Evolutionary conservation across 2,797 vertebrate species (phyloP), one percentile per base, ranked within the genome.

Genomic region (Chiloscyllium punctatum): DNA sequence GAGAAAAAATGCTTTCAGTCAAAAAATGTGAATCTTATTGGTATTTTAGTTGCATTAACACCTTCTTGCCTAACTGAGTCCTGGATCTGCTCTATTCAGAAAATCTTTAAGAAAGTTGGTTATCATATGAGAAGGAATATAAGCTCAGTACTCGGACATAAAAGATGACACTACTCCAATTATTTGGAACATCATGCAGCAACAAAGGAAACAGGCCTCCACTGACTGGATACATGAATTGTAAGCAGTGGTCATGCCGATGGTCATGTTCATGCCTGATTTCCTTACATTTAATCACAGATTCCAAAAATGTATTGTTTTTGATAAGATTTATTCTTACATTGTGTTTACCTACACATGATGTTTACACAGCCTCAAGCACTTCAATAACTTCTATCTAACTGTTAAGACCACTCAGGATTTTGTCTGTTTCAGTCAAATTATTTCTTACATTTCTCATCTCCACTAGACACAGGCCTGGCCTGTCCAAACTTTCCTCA

Each of bases 181-280:
- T 95, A 77, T n/a, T 48, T 77, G 69, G 71, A 27, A 94, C 37
- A 27, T 51, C 23, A 42, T 53, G 37, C 42, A 95, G 51, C 51
- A 57, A 30, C 53, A 74, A 95, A 77, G 37, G 69, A 77, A 95
- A 95, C 94, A 95, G 94, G 77, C 33, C 71, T 74, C 88, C n/a
- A 53, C 71, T 95, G 94, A 77, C 69, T 30, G 42, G 71, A 4
- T 57, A 48, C 37, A 53, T 21, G 6, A 57, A 71, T 57, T 57
- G 48, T 27, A 95, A 30, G 69, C 48, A 72, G 25, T 42, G 94
- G 23, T 74, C 48, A 51, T 30, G 48, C 42, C 77, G 15, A n/a
- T 57, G 33, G 48, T 27, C 30, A 77, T 48, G 42, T 95, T 48
- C 48, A 72, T 6, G 53, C 13, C 92, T 72, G 23, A 74, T 71